Evolutionary conservation across 2,797 vertebrate genomes (phyloP), one percentile per base, ranked within the genome.

Genomic region (Brachymystax lenok): DNA sequence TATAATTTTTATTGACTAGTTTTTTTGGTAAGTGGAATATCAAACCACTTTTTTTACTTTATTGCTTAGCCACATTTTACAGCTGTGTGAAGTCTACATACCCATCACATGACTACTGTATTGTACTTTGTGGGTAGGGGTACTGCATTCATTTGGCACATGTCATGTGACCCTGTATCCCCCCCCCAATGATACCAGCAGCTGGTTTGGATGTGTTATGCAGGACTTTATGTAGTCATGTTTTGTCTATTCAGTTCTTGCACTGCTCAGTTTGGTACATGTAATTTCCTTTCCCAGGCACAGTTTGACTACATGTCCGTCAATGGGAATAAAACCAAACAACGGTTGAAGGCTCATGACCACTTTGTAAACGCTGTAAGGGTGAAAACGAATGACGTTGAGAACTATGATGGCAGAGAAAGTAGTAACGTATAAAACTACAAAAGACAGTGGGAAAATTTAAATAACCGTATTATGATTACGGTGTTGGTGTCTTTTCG

Each of bases 361-460:
- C 46, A 80, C 71, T 80, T 76, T 80, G 75, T 81, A 82, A 80
- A 85, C 86, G 82, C 70, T 86, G 70, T 85, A 83, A 75, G 35
- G 59, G 77, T 46, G 52, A 68, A 64, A 70, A 51, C 12, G 70
- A 75, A 75, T 73, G 10, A 72, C 30, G 28, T 74, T 68, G 74
- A 54, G 54, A 84, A 77, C 61, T 80, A 75, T 80, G 83, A 85
- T 82, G 78, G 78, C 85, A 84, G 82, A 86, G 83, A 86, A 77
- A 79, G 83, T 82, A 85, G 83, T 80, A 79, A 87, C 77, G 84
- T 83, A 89, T 79, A 86, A 81, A 63, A 88, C 81, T 66, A 80
- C 78, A 79, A 75, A 76, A 73, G 64, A 79, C 86, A 86, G 85
- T 86, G 86, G 87, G 83, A 85, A 82, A 81, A 86, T 85, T 87